Evolutionary conservation across 2,888 invertebrate species (phyloP).

Genomic region (Strigamia crassipes): DNA sequence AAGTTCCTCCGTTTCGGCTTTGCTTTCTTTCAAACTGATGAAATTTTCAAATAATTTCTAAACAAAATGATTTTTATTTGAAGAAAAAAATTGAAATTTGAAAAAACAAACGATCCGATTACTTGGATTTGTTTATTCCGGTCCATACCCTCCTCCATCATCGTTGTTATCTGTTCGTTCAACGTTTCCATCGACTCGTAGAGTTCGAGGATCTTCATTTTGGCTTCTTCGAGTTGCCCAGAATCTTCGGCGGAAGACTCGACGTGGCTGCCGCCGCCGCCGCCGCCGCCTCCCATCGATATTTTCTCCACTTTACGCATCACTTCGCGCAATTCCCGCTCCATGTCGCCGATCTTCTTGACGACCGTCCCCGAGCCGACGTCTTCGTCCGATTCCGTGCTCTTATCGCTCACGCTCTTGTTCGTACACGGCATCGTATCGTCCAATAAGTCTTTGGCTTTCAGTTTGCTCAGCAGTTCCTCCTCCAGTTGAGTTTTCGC

Average conservation of each 20-base stretch:
- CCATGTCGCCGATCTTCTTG: constrained; percentile 37
- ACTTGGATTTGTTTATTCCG: constrained; percentile 44
- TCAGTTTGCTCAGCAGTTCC: not conserved
- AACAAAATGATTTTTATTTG: not conserved
- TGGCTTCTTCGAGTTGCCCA: constrained; percentile 45
- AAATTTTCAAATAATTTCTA: constrained; percentile 39
- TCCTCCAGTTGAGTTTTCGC: not conserved
- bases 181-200: constrained; percentile 22
- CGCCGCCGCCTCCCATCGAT: not conserved
- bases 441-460: not conserved
- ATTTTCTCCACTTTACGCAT: constrained; percentile 34
- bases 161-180: constrained; percentile 18
- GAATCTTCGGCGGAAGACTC: constrained; percentile 7
- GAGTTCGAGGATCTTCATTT: constrained; percentile 46
- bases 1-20: constrained; percentile 45
- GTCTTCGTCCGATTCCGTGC: not conserved
- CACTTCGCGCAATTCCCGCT: constrained; percentile 31
- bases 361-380: not conserved
- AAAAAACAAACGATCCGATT: too few species aligned
- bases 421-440: not conserved
- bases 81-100: not conserved
- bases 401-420: not conserved
- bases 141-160: constrained; percentile 31
- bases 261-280: not conserved
- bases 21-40: constrained; percentile 3